Evolutionary conservation across 2,888 invertebrate genomes (phyloP).

Genomic region (Zaprionus bogoriensis): DNA sequence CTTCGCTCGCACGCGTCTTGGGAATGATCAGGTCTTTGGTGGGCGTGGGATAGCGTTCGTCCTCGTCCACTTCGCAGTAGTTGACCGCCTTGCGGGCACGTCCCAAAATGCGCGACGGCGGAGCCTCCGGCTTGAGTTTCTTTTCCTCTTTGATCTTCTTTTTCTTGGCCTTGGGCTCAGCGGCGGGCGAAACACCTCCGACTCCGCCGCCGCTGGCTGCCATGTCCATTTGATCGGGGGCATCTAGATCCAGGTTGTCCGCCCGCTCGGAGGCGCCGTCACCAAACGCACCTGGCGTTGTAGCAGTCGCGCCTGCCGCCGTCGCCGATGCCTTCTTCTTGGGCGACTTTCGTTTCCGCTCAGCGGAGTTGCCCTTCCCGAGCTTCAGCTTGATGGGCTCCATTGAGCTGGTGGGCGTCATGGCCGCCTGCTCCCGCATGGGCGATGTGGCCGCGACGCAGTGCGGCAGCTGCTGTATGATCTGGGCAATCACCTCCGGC

Average conservation of each 20-base stretch:
- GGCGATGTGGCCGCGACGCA: constrained; percentile 78
- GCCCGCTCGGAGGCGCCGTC: constrained; percentile 8
- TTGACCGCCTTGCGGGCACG: constrained; percentile 86
- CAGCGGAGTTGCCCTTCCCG: constrained; percentile 76
- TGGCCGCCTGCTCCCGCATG: constrained; percentile 66
- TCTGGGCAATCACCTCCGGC: constrained; percentile 83
- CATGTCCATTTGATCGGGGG: constrained; percentile 22
- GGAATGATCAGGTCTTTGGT: constrained; percentile 82
- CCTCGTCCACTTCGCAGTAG: constrained; percentile 85
- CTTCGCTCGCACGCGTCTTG: constrained; percentile 76
- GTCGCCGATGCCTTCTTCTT: constrained; percentile 57
- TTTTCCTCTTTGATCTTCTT: constrained; percentile 81
- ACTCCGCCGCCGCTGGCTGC: not conserved
- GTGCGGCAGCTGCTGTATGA: constrained; percentile 81
- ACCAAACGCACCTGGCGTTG: constrained; percentile 65
- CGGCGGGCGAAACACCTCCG: constrained; percentile 51
- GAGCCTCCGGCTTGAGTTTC: constrained; percentile 80
- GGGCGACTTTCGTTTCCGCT: constrained; percentile 80
- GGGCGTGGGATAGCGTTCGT: constrained; percentile 81
- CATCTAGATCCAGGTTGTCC: constrained; percentile 41
- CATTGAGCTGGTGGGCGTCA: constrained; percentile 56
- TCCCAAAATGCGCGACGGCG: constrained; percentile 80
- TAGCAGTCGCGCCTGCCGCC: constrained; percentile 25
- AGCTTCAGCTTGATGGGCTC: constrained; percentile 81
- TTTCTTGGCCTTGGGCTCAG: constrained; percentile 55